Evolutionary conservation across 1,140 invertebrate genomes (phyloP), one percentile per base, ranked within the genome.

Genomic region (Danaus melanippus): DNA sequence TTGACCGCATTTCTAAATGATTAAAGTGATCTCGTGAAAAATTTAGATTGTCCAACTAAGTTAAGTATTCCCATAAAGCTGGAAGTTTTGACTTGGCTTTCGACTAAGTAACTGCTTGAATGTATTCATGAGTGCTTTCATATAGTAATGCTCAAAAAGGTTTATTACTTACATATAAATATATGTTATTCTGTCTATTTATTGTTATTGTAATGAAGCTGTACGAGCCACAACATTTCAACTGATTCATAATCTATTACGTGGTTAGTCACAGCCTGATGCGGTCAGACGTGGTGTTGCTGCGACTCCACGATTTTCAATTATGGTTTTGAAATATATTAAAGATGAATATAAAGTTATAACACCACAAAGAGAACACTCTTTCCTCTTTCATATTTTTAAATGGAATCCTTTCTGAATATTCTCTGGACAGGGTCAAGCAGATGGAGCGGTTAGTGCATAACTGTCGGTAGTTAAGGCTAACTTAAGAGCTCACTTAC

Each of bases 401-500:
- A 32, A 32, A 32, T 32, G 21, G 21, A 32, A 32, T 32, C 2
- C 21, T 32, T 32, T 32, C 21, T 32, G 21, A 32, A 32, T 32
- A 32, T 32, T 32, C 21, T 32, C 21, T 32, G 21, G 21, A 32
- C 21, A 32, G 7, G 2, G 21, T 32, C 21, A 32, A 32, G 21
- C 21, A 32, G 21, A 32, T 32, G 21, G 21, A 42, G 42, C 10
- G 49, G 17, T 42, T 15, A 32, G 49, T 50, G 48, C 12, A 12
- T 42, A 50, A 50, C 41, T 42, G 39, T 47, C 46, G 45, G 17
- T 52, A 44, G 42, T 47, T 46, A 32, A 1, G 21, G 21, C 21
- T 32, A 47, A 58, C 50, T 58, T 53, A 41, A 56, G 46, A 43
- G 17, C 45, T 64, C 60, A 63, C 60, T 69, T 65, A 62, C 53